Conservation (phyloP, 2,113 vertebrate genomes). For the Oreotrochilus melanogaster region DNA sequence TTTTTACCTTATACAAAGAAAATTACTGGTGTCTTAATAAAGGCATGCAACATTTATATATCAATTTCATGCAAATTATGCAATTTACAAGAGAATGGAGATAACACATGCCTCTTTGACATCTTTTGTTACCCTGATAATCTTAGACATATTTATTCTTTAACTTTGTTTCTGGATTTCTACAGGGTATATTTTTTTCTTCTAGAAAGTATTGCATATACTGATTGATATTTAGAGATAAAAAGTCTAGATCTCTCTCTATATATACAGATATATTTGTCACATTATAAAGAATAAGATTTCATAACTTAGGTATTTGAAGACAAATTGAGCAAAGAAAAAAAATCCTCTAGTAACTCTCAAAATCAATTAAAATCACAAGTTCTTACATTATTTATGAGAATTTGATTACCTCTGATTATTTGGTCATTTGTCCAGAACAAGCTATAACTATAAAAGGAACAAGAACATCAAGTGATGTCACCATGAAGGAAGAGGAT, state of each 20-base stretch:
- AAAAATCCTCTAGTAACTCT: background rate
- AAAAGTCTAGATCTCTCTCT: background rate
- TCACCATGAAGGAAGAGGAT: background rate
- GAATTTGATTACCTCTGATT: background rate
- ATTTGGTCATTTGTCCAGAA: background rate
- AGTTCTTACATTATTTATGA: background rate
- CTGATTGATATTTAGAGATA: background rate
- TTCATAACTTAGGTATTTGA: background rate
- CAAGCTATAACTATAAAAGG: background rate
- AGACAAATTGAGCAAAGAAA: background rate
- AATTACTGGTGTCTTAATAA: background rate
- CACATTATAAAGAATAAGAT: background rate
- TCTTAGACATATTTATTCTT: background rate
- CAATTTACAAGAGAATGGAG: background rate
- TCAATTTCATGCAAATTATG: background rate
- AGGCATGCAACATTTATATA: background rate
- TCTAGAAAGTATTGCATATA: background rate
- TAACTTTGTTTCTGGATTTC: background rate
- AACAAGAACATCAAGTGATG: background rate
- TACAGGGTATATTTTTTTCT: background rate
- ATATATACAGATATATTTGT: background rate
- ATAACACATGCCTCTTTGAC: background rate
- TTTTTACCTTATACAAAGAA: background rate
- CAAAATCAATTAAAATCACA: background rate
- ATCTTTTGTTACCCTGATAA: background rate